A percentile compares a stretch with the other conserved stretches of the same genome.
Conservation (phyloP, 2,888 invertebrate species). For the Monoplex corrugatus region DNA sequence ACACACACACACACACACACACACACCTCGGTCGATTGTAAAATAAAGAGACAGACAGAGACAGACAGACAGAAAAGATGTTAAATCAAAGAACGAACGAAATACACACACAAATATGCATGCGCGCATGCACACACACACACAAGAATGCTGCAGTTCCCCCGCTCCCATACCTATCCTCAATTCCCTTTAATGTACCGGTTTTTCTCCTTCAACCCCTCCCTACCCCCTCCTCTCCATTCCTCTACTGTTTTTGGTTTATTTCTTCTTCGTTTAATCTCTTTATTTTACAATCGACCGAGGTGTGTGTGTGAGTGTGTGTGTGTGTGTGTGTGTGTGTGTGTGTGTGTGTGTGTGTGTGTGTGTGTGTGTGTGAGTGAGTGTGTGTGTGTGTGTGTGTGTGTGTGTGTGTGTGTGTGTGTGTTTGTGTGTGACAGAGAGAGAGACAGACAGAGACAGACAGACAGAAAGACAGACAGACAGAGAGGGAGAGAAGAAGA, state of each 20-base stretch:
- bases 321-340: background rate
- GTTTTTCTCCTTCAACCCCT: background rate
- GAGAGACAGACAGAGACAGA: background rate
- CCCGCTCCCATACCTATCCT: background rate
- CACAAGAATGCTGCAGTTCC: background rate
- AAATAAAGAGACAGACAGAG: no score
- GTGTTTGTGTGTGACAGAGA: background rate
- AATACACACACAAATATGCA: background rate
- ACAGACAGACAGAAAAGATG: no score
- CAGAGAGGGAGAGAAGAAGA: no score
- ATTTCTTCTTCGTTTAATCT: background rate
- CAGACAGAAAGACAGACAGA: no score
- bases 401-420: slow-evolving; percentile 26
- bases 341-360: slow-evolving; percentile 33
- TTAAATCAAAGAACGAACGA: background rate
- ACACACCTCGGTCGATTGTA: background rate
- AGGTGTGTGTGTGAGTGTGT: background rate
- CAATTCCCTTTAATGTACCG: no score
- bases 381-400: slow-evolving; percentile 12
- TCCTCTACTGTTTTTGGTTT: background rate
- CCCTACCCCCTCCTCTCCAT: background rate
- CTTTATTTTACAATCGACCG: no score
- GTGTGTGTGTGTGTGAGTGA: slow-evolving; percentile 28
- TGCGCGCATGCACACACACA: background rate
- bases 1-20: background rate